Conservation (phyloP, 2,888 invertebrate genomes). For the Cepaea hortensis region DNA sequence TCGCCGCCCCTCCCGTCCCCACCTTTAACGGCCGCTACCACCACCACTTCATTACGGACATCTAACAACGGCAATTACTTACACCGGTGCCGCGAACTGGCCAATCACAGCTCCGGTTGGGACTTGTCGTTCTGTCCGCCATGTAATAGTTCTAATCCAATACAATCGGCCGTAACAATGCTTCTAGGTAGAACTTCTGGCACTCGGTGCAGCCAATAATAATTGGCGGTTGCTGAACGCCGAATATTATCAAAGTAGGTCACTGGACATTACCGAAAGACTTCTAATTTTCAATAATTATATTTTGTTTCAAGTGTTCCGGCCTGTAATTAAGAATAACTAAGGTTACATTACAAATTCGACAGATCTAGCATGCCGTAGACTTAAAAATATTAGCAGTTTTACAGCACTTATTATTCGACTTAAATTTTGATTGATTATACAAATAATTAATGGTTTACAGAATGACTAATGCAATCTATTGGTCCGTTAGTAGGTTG, state of each 20-base stretch:
- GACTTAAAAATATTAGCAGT: too few species aligned
- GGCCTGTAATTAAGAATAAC: not conserved
- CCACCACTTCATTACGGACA: not conserved
- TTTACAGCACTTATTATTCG: too few species aligned
- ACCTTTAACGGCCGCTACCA: not conserved
- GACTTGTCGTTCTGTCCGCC: not conserved
- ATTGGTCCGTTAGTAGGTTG: too few species aligned
- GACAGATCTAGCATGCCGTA: too few species aligned
- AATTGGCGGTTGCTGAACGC: not conserved
- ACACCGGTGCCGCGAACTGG: not conserved
- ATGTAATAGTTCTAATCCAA: slow-evolving; percentile 26
- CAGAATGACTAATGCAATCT: too few species aligned
- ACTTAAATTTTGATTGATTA: too few species aligned
- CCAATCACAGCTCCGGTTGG: slow-evolving; percentile 20
- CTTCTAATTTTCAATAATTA: slow-evolving; percentile 4
- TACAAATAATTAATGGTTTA: too few species aligned
- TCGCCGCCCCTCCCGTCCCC: too few species aligned
- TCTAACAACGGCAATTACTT: not conserved
- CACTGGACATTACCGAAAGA: not conserved
- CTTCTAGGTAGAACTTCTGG: not conserved
- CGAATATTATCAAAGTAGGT: not conserved
- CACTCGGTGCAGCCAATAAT: slow-evolving; percentile 23
- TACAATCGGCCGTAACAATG: slow-evolving; percentile 26
- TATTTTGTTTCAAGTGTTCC: not conserved
- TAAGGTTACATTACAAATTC: too few species aligned